phyloP scores from a whole-genome alignment of 2,888 invertebrate species.

The Ceramica pisi region DNA sequence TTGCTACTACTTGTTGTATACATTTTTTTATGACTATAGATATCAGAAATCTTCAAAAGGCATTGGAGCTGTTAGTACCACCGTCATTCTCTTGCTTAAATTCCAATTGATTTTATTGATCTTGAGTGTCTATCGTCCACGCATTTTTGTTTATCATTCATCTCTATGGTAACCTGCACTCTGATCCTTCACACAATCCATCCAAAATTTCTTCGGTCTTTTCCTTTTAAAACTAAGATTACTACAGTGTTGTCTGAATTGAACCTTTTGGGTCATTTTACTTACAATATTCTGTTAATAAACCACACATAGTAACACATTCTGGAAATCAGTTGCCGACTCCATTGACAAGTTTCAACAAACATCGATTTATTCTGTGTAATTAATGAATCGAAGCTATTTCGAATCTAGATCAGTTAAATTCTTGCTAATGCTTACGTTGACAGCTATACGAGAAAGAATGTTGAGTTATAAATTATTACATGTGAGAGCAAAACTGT shows the following conservation, averaged over 20 bases:
- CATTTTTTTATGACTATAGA: no score
- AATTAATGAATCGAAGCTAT: conserved; percentile 45
- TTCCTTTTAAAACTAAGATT: no score
- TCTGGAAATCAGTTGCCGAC: conserved; percentile 2
- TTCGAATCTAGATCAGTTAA: conserved; percentile 30
- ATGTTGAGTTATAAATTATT: conserved; percentile 3
- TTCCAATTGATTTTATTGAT: no score
- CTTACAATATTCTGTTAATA: neutral
- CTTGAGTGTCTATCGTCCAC: no score
- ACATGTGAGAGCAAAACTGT: neutral
- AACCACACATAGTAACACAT: conserved; percentile 4
- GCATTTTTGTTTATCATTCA: no score
- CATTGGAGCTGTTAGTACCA: no score
- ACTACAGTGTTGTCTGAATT: neutral
- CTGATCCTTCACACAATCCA: no score
- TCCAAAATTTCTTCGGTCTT: no score
- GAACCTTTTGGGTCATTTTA: neutral
- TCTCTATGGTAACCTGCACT: no score
- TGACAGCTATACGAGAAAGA: conserved; percentile 20
- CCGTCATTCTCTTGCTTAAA: no score
- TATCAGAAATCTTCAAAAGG: no score
- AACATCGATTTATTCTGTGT: conserved; percentile 17
- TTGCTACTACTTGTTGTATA: no score
- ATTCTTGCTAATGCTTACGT: conserved; percentile 8
- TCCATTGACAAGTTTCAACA: conserved; percentile 26